Evolutionary conservation across 35 echinoderm and acorn worm genomes (phyloP).

Genomic region (Chiridota heheva): DNA sequence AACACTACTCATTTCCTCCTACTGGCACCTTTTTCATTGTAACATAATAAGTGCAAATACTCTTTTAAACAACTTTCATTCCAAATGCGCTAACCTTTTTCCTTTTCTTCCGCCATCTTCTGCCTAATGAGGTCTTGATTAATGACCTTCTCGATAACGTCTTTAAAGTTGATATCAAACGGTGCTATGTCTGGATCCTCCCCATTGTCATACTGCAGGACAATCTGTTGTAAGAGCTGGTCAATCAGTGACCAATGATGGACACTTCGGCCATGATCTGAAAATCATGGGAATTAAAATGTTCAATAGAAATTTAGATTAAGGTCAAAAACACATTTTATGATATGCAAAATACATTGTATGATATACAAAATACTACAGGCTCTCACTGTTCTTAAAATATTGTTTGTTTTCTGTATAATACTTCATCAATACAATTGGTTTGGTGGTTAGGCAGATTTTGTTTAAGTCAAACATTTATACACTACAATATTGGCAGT

Average conservation of each 20-base stretch:
- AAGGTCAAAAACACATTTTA: too few species aligned
- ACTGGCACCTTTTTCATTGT: neutral
- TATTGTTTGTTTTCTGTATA: too few species aligned
- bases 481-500: too few species aligned
- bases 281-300: neutral
- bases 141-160: constrained; percentile 95
- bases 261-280: constrained; percentile 84
- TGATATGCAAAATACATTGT: too few species aligned
- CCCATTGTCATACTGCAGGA: constrained; percentile 89
- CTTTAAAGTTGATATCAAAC: constrained; percentile 98
- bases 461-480: too few species aligned
- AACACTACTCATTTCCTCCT: too few species aligned
- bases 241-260: constrained; percentile 93
- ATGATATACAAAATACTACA: too few species aligned
- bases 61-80: neutral
- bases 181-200: constrained; percentile 80
- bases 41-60: neutral
- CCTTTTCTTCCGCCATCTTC: constrained; percentile 79
- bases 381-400: too few species aligned
- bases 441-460: too few species aligned
- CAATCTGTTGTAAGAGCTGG: constrained; percentile 82
- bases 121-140: constrained; percentile 84
- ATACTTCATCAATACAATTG: too few species aligned
- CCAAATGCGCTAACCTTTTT: constrained; percentile 69
- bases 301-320: too few species aligned